Percentiles rank a stretch among this genome's conserved stretches.
Evolutionary conservation across 2,797 vertebrate species (phyloP).

Genomic region (Lagothrix lagotricha): DNA sequence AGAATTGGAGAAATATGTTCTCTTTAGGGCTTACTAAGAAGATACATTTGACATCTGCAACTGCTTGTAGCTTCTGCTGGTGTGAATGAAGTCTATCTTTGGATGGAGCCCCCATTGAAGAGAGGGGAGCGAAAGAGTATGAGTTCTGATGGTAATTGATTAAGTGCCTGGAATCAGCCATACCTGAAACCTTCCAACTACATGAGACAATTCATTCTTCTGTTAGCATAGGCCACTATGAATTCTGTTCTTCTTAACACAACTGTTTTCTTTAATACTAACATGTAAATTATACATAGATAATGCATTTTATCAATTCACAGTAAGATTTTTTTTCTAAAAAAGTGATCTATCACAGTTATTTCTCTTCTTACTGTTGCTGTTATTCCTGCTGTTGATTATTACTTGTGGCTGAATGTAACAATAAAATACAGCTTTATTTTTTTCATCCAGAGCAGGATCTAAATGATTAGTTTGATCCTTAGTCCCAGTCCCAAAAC

Average conservation of each 20-base stretch:
- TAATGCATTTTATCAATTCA: neutral
- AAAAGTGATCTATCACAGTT: neutral
- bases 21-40: neutral
- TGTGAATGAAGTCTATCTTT: neutral
- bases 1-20: neutral
- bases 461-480: neutral
- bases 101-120: neutral
- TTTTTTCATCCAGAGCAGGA: neutral
- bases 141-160: neutral
- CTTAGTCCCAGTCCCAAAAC: neutral
- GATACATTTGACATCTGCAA: neutral
- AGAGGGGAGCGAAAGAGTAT: neutral
- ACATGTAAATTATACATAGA: neutral
- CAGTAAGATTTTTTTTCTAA: neutral
- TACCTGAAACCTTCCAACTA: neutral
- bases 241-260: neutral
- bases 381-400: neutral
- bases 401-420: neutral
- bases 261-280: neutral
- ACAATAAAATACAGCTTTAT: neutral
- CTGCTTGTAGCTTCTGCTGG: neutral
- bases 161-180: neutral
- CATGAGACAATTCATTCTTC: neutral
- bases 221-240: neutral
- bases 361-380: conserved; percentile 21